Base-by-base conservation (phyloP, 2,797 vertebrate genomes). In the Denticeps clupeoides region DNA sequence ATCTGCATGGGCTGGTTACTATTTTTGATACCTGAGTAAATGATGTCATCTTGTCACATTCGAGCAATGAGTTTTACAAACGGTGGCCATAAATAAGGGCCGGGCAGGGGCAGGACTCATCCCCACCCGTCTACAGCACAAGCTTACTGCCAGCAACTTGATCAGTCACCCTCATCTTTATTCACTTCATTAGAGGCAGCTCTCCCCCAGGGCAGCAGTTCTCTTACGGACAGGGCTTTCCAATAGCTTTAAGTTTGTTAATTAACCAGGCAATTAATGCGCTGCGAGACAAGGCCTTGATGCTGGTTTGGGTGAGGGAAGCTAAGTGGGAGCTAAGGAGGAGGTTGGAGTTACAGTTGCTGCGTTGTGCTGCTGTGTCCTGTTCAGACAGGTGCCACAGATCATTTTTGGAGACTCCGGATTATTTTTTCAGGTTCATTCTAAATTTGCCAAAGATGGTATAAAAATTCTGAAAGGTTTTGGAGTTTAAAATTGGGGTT, bases 191-290 rank as follows among this genome's bases (percentile, higher is more conserved):
- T 64, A 60, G 55, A 69, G 49, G 56, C 54, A 23, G 47, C 59
- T 49, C 42, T 62, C 66, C 51, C 62, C 33, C 58, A 60, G 67
- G 62, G 72, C 59, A 49, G 58, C 41, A 37, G 47, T 60, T 27
- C 32, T 32, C 45, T 62, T 64, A 55, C 56, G 58, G 63, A 62
- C 55, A 68, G 52, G 50, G 53, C 26, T 38, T 47, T 51, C 60
- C 49, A 53, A 59, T 65, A 53, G 54, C 41, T 45, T 52, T 57
- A 49, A 63, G 70, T 72, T 71, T 61, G 67, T 69, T 72, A 68
- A 73, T 77, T 71, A 78, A 73, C 57, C 58, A 58, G 59, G 54
- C 69, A 71, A 76, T 77, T 72, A 75, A 66, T 60, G 65, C 52
- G 42, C 53, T 41, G 64, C 56, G 65, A 69, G 49, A 7, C 52